These are phyloP conservation scores for Tachycineta bicolor DNA, from an alignment of 2,113 vertebrate genomes.

Conservation along the genomic window DNA sequence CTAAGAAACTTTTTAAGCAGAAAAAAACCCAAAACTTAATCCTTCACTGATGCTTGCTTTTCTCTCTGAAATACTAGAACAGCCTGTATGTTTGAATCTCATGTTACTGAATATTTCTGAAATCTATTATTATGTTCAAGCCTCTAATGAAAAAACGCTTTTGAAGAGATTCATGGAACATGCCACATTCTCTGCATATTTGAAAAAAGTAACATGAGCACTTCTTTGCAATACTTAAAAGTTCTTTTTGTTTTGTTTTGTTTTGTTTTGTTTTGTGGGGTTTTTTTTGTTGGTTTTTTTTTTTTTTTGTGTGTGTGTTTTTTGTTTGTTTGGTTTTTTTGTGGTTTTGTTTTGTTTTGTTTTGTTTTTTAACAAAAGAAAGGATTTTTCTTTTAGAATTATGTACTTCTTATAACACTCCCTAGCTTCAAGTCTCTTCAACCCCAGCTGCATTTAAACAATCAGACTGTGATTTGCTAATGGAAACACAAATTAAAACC, in stretches of 20 bases:
- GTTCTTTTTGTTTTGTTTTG: neutral
- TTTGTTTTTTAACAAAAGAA: neutral
- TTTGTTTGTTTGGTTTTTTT: too few relatives aligned
- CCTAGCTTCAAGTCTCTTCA: neutral
- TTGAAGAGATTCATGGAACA: neutral
- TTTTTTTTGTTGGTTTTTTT: too few relatives aligned
- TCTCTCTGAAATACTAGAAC: neutral
- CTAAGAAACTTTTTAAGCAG: neutral
- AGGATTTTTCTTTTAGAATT: neutral
- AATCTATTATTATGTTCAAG: neutral
- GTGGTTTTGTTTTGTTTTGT: too few relatives aligned
- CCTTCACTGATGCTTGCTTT: neutral
- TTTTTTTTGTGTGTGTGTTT: too few relatives aligned
- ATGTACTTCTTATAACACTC: neutral
- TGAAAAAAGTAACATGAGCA: neutral
- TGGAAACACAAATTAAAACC: neutral
- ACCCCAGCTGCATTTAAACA: neutral
- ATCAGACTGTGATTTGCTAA: neutral
- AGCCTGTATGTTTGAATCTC: neutral
- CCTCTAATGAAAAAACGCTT: neutral
- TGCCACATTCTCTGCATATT: neutral
- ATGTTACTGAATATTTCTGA: neutral
- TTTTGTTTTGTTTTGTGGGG: too few relatives aligned
- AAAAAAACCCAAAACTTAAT: neutral
- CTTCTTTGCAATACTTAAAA: neutral